Conservation (phyloP, 1,140 invertebrate species). For the Drosophila sulfurigaster region DNA sequence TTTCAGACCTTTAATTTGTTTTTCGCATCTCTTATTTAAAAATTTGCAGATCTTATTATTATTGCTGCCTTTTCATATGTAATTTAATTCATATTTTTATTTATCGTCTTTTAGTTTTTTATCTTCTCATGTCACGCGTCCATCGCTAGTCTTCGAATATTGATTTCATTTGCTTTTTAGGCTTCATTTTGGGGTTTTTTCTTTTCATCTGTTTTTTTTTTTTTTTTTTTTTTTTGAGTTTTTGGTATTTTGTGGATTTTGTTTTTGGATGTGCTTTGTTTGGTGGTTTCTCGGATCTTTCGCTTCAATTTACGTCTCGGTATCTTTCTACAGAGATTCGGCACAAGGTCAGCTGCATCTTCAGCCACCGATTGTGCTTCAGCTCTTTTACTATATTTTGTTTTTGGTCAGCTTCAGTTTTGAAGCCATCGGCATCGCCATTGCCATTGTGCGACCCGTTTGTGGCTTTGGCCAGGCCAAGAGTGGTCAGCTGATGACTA, state of each 20-base stretch:
- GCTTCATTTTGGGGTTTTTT: neutral
- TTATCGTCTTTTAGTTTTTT: neutral
- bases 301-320: constrained; percentile 22
- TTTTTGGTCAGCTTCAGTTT: neutral
- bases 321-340: constrained; percentile 62
- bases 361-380: constrained; percentile 30
- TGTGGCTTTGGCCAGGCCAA: constrained; percentile 22
- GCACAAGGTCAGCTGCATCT: constrained; percentile 81
- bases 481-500: constrained; percentile 44
- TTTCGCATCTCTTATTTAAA: no score
- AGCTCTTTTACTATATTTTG: neutral
- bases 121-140: neutral
- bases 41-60: no score
- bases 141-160: constrained; percentile 1
- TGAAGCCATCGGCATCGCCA: constrained; percentile 7
- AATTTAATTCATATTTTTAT: no score
- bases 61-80: no score
- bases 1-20: no score
- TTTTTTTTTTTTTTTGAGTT: no score
- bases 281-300: constrained; percentile 25
- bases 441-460: constrained; percentile 51
- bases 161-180: neutral
- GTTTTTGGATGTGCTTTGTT: constrained; percentile 24
- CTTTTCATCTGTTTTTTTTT: neutral
- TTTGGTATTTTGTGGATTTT: constrained; percentile 1